These are phyloP conservation scores for Gerosis bhagava DNA, from an alignment of 2,888 invertebrate species.

Conservation along the genomic window DNA sequence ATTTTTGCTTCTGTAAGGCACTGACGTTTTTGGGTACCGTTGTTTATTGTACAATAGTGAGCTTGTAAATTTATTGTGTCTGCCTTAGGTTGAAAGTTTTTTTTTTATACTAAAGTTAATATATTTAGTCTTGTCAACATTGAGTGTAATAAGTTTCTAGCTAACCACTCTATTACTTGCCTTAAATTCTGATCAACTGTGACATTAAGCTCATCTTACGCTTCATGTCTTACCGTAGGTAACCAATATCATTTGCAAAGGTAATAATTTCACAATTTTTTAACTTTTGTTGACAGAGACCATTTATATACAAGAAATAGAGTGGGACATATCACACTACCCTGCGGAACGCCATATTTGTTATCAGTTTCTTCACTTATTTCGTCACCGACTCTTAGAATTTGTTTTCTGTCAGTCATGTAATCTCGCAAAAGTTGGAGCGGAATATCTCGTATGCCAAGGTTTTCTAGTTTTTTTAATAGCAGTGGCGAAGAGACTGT, in stretches of 20 bases:
- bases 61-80: not conserved
- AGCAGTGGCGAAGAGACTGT: slow-evolving; percentile 4
- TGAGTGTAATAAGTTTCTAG: slow-evolving; percentile 14
- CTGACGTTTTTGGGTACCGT: too few relatives aligned
- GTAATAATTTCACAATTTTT: not conserved
- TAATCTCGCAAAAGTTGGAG: not conserved
- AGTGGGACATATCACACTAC: slow-evolving; percentile 7
- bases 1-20: not conserved
- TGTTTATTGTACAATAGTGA: not conserved
- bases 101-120: slow-evolving; percentile 1
- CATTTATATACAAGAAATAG: slow-evolving; percentile 18
- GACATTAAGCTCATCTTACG: not conserved
- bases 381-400: not conserved
- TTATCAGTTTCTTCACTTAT: slow-evolving; percentile 1
- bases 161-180: slow-evolving; percentile 6
- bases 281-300: slow-evolving; percentile 1
- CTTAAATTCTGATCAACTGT: not conserved
- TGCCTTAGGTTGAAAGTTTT: not conserved
- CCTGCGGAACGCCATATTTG: slow-evolving; percentile 9
- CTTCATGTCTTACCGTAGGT: not conserved
- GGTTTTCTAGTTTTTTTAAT: not conserved
- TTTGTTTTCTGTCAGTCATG: not conserved
- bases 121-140: slow-evolving; percentile 15
- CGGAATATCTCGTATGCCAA: not conserved
- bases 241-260: slow-evolving; percentile 5